A percentile compares a stretch with the other conserved stretches of the same genome.
phyloP scores from a whole-genome alignment of 2,888 invertebrate species.

The Biston betularia region DNA sequence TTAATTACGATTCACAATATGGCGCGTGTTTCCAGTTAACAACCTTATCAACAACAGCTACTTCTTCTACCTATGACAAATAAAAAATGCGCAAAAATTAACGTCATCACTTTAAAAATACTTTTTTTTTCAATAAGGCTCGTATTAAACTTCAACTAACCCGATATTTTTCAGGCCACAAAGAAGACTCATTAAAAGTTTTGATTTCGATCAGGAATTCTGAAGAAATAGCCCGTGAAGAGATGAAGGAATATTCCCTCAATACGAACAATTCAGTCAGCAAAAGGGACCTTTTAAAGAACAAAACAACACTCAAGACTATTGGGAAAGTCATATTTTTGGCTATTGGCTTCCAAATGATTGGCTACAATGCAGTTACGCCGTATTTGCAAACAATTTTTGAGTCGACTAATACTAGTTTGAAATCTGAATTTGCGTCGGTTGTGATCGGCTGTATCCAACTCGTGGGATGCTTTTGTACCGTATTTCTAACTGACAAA shows the following conservation, averaged over 20 bases:
- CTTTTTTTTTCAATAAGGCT: background rate
- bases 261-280: slow-evolving; percentile 1
- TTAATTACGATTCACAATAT: no score
- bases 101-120: no score
- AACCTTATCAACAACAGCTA: no score
- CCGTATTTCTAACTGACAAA: slow-evolving; percentile 33
- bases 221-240: slow-evolving; percentile 27
- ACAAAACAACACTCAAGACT: slow-evolving; percentile 35
- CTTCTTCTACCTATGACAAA: no score
- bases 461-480: slow-evolving; percentile 29
- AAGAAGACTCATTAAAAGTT: slow-evolving; percentile 34
- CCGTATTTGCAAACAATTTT: slow-evolving; percentile 40
- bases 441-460: slow-evolving; percentile 36
- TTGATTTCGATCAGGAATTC: slow-evolving; percentile 30
- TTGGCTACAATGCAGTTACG: slow-evolving; percentile 31
- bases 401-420: slow-evolving; percentile 31
- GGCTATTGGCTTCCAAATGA: slow-evolving; percentile 23
- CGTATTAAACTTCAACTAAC: background rate
- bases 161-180: slow-evolving; percentile 19
- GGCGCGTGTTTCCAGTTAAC: no score
- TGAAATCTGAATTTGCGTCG: slow-evolving; percentile 37
- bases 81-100: no score
- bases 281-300: slow-evolving; percentile 25
- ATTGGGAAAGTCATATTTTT: slow-evolving; percentile 32
- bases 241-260: slow-evolving; percentile 31